phyloP scores from a whole-genome alignment of 2,113 vertebrate species.

The Burhinus oedicnemus region DNA sequence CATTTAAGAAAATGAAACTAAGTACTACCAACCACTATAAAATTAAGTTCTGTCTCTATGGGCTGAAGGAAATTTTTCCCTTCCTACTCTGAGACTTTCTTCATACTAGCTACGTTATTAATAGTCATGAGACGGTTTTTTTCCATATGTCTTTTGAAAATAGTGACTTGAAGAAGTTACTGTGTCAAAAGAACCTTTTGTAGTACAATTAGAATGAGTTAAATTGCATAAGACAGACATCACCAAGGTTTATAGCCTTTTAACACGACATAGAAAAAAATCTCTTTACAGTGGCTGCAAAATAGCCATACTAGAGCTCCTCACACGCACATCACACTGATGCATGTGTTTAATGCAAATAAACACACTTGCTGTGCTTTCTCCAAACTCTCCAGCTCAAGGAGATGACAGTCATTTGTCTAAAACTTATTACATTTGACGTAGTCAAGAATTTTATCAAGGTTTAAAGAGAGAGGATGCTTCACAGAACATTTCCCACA shows the following conservation, averaged over 20 bases:
- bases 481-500: conserved; percentile 47
- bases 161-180: conserved; percentile 49
- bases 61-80: conserved; percentile 33
- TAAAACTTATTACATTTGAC: conserved; percentile 53
- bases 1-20: conserved; percentile 59
- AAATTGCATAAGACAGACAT: conserved; percentile 63
- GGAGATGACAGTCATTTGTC: conserved; percentile 49
- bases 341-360: conserved; percentile 35
- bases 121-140: conserved; percentile 44
- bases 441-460: conserved; percentile 39
- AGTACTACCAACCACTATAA: conserved; percentile 28
- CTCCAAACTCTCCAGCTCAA: conserved; percentile 21
- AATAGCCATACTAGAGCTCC: background rate
- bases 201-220: conserved; percentile 69
- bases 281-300: background rate
- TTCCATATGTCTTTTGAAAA: conserved; percentile 59
- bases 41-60: conserved; percentile 49
- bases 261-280: conserved; percentile 23
- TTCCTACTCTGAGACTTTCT: conserved; percentile 40
- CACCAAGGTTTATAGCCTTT: conserved; percentile 55
- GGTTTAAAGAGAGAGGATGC: conserved; percentile 37
- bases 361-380: conserved; percentile 40
- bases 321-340: background rate
- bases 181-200: conserved; percentile 63
- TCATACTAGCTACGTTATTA: conserved; percentile 46